These are phyloP conservation scores for Xanthia icteritia DNA, from an alignment of 2,888 invertebrate species.

Conservation along the genomic window DNA sequence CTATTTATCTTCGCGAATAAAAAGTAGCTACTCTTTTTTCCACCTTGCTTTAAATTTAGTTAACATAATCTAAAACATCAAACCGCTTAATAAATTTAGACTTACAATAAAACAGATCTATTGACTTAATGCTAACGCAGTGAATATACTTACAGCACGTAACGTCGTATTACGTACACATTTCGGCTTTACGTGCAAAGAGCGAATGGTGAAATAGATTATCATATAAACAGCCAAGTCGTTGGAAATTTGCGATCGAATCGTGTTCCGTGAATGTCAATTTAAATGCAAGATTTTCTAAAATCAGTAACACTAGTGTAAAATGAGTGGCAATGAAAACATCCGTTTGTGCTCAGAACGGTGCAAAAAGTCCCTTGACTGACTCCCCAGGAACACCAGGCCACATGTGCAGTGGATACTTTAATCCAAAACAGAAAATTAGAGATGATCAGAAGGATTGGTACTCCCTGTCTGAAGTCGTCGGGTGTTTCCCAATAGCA, in stretches of 20 bases:
- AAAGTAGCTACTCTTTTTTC: conserved; percentile 64
- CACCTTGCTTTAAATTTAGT: conserved; percentile 51
- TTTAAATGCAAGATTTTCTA: conserved; percentile 48
- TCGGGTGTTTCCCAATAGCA: not conserved
- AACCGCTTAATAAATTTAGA: conserved; percentile 49
- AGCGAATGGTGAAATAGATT: conserved; percentile 71
- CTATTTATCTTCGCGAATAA: conserved; percentile 81
- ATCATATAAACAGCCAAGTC: conserved; percentile 71
- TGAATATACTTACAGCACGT: conserved; percentile 34
- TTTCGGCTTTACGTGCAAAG: conserved; percentile 66
- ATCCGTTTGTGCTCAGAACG: conserved; percentile 13
- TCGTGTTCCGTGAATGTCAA: conserved; percentile 62
- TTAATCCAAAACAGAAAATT: not conserved
- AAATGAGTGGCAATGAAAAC: conserved; percentile 14
- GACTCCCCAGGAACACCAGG: not conserved
- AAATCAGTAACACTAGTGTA: conserved; percentile 33
- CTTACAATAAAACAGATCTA: conserved; percentile 59
- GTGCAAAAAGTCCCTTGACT: not conserved
- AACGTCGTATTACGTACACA: conserved; percentile 47
- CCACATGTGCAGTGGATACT: not conserved
- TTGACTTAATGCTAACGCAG: conserved; percentile 42
- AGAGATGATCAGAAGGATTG: not conserved
- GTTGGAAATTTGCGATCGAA: conserved; percentile 58
- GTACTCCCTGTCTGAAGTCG: not conserved
- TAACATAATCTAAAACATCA: conserved; percentile 44